These are phyloP conservation scores for Drosophila chauvacae DNA, from an alignment of 1,140 invertebrate species.

Conservation along the genomic window DNA sequence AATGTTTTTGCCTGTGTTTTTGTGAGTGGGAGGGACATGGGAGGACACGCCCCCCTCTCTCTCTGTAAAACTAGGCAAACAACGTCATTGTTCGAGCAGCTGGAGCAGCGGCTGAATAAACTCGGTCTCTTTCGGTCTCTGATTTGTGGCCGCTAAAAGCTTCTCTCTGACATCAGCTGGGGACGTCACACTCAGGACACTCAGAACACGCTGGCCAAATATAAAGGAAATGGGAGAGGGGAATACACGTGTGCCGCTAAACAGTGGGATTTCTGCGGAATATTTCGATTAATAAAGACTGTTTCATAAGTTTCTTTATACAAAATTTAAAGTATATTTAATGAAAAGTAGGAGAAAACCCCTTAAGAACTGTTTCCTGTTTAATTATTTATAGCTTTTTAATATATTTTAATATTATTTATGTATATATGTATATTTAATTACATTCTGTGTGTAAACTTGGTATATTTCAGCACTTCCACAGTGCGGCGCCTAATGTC, in stretches of 20 bases:
- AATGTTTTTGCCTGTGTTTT: neutral
- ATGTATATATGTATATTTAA: neutral
- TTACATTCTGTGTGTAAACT: neutral
- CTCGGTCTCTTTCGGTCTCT: slow-evolving; percentile 56
- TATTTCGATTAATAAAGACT: neutral
- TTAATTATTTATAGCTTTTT: neutral
- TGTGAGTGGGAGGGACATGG: neutral
- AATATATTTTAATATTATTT: neutral
- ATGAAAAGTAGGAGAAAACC: too few relatives aligned
- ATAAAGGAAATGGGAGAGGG: slow-evolving; percentile 21
- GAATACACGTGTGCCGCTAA: slow-evolving; percentile 51
- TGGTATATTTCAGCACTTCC: neutral
- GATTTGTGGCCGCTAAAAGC: slow-evolving; percentile 76
- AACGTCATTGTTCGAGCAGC: slow-evolving; percentile 45
- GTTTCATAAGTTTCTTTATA: neutral
- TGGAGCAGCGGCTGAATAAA: slow-evolving; percentile 33
- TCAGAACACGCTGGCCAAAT: slow-evolving; percentile 39
- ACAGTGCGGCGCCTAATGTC: slow-evolving; percentile 60
- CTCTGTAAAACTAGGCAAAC: slow-evolving; percentile 38
- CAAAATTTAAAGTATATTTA: neutral
- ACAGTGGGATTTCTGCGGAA: slow-evolving; percentile 27
- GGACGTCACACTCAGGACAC: slow-evolving; percentile 34
- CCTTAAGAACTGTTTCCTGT: too few relatives aligned
- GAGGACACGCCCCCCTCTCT: neutral
- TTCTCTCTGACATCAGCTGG: slow-evolving; percentile 54